Conservation (phyloP, 2,797 vertebrate genomes). For the Microhierax caerulescens region DNA sequence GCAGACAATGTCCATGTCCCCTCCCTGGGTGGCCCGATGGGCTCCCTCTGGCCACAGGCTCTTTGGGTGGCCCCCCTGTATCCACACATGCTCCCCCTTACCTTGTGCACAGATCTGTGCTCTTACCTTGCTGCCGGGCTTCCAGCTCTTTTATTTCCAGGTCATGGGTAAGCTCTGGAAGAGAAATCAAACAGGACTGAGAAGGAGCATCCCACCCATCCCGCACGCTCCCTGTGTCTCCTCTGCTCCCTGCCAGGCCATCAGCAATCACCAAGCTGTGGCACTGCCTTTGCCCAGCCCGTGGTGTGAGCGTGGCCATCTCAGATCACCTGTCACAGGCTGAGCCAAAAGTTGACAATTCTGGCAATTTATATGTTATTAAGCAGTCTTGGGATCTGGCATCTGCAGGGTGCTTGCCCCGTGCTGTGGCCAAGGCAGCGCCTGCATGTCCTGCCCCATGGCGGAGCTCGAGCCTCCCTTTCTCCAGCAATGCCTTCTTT, state of each 20-base stretch:
- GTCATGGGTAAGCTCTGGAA: slow-evolving; percentile 87
- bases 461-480: accelerated
- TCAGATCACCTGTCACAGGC: background rate
- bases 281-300: background rate
- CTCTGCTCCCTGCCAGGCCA: background rate
- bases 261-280: background rate
- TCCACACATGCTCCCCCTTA: background rate
- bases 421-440: accelerated
- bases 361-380: background rate
- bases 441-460: background rate
- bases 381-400: background rate
- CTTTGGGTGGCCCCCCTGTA: accelerated
- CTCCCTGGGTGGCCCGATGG: background rate
- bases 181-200: slow-evolving; percentile 2
- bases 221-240: accelerated
- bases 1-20: background rate
- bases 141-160: slow-evolving; percentile 87
- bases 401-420: background rate
- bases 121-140: slow-evolving; percentile 86
- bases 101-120: background rate
- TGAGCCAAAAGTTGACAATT: background rate
- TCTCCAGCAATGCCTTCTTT: background rate
- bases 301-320: accelerated
- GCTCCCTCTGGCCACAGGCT: accelerated
- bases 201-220: background rate